Base-by-base conservation (phyloP, 1,140 invertebrate species). In the Matsumurasca onukii region DNA sequence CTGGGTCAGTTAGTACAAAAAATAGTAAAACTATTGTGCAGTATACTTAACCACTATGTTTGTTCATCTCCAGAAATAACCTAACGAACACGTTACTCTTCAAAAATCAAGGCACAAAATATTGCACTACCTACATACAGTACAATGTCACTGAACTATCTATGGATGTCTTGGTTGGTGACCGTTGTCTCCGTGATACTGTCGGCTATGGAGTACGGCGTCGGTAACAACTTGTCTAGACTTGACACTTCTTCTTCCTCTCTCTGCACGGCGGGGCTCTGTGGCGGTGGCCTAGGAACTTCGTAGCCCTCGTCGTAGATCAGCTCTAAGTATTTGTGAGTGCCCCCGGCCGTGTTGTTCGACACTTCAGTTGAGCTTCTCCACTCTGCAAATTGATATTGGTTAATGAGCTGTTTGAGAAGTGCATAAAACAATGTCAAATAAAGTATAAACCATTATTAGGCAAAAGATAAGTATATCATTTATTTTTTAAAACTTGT, bases 311-410 rank as follows among this genome's bases (percentile, higher is more conserved):
- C 78, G 62, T 80, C 79, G 68, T 80, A 80, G 5, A 83, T 68
- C 15, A 83, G 68, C 75, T 83, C 81, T 27, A 83, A 69, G 73
- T 83, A 83, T 72, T 79, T 80, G n/a, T 79, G 82, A 51, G 78
- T 75, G 48, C 78, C 75, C 12, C 55, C 70, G 51, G 73, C n/a
- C 24, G 1, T 25, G 31, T 22, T 3, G 30, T 31, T 30, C 31
- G 13, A 30, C 29, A 5, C 13, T 63, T 15, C 17, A 22, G 20
- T 27, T 13, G 24, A 13, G 20, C 29, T n/a, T 24, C 24, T 25
- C 13, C 13, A 30, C 30, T 27, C 29, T 13, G 9, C 13, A 29
- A 15, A 31, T n/a, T n/a, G n/a, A n/a, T n/a, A n/a, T n/a, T n/a
- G n/a, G n/a, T n/a, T n/a, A n/a, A n/a, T n/a, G n/a, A n/a, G n/a